These are phyloP conservation scores for Drosophila lacicola DNA, from an alignment of 2,888 invertebrate genomes.

Conservation along the genomic window DNA sequence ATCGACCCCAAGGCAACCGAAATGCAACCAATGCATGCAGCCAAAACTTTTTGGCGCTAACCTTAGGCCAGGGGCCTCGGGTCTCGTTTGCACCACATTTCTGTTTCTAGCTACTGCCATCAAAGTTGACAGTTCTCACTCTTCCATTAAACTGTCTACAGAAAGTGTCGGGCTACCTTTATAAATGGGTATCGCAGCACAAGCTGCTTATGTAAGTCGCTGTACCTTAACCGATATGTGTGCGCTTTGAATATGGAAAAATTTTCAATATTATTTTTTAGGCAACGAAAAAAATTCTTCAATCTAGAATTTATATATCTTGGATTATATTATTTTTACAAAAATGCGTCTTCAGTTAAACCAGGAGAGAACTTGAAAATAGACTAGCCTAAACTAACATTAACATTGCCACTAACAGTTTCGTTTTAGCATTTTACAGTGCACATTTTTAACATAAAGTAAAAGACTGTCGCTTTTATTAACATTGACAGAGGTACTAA, in stretches of 20 bases:
- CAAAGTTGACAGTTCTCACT: slow-evolving; percentile 45
- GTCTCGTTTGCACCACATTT: slow-evolving; percentile 35
- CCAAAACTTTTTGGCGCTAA: slow-evolving; percentile 21
- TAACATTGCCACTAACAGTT: neutral
- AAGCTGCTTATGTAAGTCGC: neutral
- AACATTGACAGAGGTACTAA: too few relatives aligned
- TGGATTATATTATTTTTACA: too few relatives aligned
- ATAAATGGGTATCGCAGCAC: slow-evolving; percentile 13
- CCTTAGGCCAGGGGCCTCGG: slow-evolving; percentile 4
- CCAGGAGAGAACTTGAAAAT: too few relatives aligned
- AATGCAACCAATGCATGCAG: slow-evolving; percentile 47
- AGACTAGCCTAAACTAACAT: neutral
- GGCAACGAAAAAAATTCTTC: too few relatives aligned
- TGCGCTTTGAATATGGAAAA: neutral
- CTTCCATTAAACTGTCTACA: slow-evolving; percentile 7
- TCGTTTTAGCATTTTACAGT: neutral
- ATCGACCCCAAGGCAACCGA: slow-evolving; percentile 32
- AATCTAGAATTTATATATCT: too few relatives aligned
- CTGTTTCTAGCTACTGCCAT: slow-evolving; percentile 41
- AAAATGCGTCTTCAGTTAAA: too few relatives aligned
- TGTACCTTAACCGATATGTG: neutral
- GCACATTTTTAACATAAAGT: neutral
- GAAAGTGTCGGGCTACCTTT: slow-evolving; percentile 28
- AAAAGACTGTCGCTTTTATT: too few relatives aligned
- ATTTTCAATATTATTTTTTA: neutral